Percentiles rank a stretch among this genome's conserved stretches.
Evolutionary conservation across 2,888 invertebrate genomes (phyloP).

Genomic region (Apodemia mormo): DNA sequence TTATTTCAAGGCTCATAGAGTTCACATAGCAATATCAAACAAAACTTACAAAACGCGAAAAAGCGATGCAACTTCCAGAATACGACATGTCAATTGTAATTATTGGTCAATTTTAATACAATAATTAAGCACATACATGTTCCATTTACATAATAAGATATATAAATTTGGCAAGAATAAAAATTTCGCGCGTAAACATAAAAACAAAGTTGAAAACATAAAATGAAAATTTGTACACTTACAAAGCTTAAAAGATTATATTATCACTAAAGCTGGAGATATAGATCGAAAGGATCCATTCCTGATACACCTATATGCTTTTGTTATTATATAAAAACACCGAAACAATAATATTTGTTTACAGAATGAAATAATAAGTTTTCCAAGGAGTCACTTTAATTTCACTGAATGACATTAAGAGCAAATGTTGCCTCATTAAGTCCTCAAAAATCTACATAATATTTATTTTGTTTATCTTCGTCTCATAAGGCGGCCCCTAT

Average conservation of each 20-base stretch:
- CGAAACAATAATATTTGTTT: neutral
- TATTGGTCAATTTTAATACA: conserved; percentile 41
- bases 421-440: neutral
- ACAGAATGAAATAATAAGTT: neutral
- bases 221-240: conserved; percentile 23
- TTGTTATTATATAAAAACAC: neutral
- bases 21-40: conserved; percentile 46
- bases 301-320: neutral
- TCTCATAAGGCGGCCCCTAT: no score
- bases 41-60: conserved; percentile 40
- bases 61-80: conserved; percentile 57
- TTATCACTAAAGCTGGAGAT: neutral
- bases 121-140: neutral
- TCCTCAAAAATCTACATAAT: no score
- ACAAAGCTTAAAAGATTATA: neutral
- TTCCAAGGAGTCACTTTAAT: neutral
- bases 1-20: conserved; percentile 47
- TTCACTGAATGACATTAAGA: neutral
- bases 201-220: conserved; percentile 45
- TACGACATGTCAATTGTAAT: conserved; percentile 56
- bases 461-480: no score
- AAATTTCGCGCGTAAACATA: conserved; percentile 40
- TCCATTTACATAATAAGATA: neutral
- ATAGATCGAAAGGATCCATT: neutral
- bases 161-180: conserved; percentile 48